Percentiles rank a stretch among this genome's conserved stretches.
Evolutionary conservation across 2,888 invertebrate genomes (phyloP).

Genomic region (Boloria euphrosyne): DNA sequence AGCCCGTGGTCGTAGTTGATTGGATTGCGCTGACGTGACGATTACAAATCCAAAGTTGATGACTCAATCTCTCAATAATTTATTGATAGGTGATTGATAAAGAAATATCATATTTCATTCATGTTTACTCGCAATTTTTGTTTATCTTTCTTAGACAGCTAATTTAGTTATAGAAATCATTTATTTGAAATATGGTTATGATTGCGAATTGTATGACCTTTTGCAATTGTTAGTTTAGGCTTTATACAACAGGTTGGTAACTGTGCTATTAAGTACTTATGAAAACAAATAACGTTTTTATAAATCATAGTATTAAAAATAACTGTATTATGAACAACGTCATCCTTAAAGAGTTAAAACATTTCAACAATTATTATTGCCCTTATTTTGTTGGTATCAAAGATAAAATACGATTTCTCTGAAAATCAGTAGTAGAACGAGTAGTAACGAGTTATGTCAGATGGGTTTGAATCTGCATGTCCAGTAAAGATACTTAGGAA

Average conservation of each 20-base stretch:
- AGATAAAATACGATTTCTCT: too few relatives aligned
- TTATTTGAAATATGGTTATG: slow-evolving; percentile 52
- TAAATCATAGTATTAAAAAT: too few relatives aligned
- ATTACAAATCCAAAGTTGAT: slow-evolving; percentile 66
- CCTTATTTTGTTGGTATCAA: too few relatives aligned
- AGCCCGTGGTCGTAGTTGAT: slow-evolving; percentile 20
- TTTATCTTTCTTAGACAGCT: slow-evolving; percentile 66
- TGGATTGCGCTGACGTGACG: slow-evolving; percentile 43
- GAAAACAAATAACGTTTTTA: too few relatives aligned
- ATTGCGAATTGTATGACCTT: slow-evolving; percentile 38
- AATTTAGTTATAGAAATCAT: slow-evolving; percentile 59
- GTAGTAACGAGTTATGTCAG: too few relatives aligned
- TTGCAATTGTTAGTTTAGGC: slow-evolving; percentile 22
- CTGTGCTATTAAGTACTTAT: neutral
- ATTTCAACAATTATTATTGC: too few relatives aligned
- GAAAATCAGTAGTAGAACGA: too few relatives aligned
- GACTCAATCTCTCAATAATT: slow-evolving; percentile 61
- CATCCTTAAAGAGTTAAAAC: too few relatives aligned
- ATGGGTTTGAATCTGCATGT: too few relatives aligned
- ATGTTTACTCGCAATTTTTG: slow-evolving; percentile 59
- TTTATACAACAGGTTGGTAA: neutral
- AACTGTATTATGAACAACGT: too few relatives aligned
- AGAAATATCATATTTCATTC: slow-evolving; percentile 60
- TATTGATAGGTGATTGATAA: slow-evolving; percentile 54
- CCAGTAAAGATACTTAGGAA: too few relatives aligned